Conservation (phyloP, 2,888 invertebrate species). For the Cephus runcator region DNA sequence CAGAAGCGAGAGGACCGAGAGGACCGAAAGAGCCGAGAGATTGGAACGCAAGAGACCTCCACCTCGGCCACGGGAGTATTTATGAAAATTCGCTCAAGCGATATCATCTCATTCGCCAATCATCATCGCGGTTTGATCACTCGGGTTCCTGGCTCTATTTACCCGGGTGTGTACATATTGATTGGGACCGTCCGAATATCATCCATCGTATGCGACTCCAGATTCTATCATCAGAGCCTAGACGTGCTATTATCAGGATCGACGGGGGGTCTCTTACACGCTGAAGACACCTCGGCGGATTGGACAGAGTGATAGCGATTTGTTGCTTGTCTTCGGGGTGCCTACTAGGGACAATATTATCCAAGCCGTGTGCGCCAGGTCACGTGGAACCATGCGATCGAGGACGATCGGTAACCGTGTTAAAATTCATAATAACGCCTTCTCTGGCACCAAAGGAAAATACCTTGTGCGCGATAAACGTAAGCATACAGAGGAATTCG, state of each 20-base stretch:
- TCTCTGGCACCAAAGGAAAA: neutral
- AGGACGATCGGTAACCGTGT: neutral
- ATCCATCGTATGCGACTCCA: neutral
- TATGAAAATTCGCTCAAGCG: conserved; percentile 53
- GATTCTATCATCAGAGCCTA: neutral
- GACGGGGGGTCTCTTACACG: neutral
- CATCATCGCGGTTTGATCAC: neutral
- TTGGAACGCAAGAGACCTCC: conserved; percentile 59
- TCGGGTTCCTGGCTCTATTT: neutral
- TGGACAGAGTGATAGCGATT: neutral
- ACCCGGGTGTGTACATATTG: neutral
- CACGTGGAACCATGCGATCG: neutral
- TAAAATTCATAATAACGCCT: neutral
- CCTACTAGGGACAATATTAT: neutral
- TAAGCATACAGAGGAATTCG: neutral
- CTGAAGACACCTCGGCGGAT: neutral
- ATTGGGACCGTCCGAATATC: conserved; percentile 4
- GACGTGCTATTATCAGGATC: neutral
- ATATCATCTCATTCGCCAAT: neutral
- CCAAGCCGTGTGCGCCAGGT: neutral
- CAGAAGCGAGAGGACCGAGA: conserved; percentile 40
- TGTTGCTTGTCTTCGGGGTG: neutral
- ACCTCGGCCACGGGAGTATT: conserved; percentile 61
- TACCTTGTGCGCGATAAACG: neutral
- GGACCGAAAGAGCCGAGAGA: conserved; percentile 41